Conservation (phyloP, 2,797 vertebrate species). For the Erethizon dorsatum region DNA sequence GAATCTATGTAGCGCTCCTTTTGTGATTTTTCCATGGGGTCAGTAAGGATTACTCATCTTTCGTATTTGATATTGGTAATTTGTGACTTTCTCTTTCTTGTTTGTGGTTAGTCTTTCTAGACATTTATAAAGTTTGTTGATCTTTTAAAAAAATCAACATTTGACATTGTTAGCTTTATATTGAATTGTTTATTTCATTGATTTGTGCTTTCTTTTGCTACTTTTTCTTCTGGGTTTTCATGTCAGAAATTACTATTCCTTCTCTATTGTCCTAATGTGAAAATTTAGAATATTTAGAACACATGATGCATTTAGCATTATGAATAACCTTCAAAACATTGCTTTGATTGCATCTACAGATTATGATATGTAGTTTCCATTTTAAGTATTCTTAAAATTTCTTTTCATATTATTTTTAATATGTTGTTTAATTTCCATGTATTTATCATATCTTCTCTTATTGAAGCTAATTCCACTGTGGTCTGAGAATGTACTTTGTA, state of each 20-base stretch:
- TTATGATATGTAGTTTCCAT: not conserved
- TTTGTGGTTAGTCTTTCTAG: not conserved
- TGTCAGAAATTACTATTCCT: not conserved
- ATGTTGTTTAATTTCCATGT: not conserved
- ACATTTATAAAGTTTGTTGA: not conserved
- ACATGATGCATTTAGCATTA: not conserved
- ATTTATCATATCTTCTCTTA: not conserved
- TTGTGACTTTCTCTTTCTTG: not conserved
- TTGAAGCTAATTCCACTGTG: not conserved
- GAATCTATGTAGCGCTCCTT: not conserved
- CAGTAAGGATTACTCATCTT: not conserved
- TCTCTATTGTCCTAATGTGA: not conserved
- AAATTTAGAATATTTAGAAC: not conserved
- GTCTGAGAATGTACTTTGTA: not conserved
- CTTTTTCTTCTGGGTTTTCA: not conserved
- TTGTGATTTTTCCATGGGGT: not conserved
- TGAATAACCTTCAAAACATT: not conserved
- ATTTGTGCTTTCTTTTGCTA: not conserved
- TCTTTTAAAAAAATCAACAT: not conserved
- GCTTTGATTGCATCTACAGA: not conserved
- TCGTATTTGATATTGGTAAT: not conserved
- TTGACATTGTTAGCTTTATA: not conserved
- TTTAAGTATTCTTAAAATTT: not conserved
- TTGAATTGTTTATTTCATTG: not conserved
- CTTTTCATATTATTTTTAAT: not conserved